phyloP scores from a whole-genome alignment of 64 coral and sea anemone genomes.

The Anthopleura sola region DNA sequence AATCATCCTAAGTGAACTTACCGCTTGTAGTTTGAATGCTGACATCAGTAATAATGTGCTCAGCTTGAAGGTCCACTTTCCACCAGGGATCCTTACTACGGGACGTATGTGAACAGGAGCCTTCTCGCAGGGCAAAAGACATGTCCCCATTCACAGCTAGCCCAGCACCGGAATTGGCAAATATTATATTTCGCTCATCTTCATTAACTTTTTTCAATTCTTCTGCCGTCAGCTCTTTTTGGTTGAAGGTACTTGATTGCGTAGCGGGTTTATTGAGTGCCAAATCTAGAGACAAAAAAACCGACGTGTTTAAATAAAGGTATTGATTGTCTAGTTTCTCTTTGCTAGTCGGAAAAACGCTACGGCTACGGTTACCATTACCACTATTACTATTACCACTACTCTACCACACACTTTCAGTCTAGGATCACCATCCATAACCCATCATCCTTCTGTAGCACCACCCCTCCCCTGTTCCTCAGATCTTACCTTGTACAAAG shows the following conservation, averaged over 20 bases:
- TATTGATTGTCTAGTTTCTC: not conserved
- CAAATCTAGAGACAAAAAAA: constrained; percentile 34
- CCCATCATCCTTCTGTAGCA: too few species aligned
- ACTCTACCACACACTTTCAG: too few species aligned
- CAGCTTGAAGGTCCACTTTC: constrained; percentile 65
- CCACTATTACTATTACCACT: too few species aligned
- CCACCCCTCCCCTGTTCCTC: too few species aligned
- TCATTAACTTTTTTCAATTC: not conserved
- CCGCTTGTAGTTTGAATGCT: constrained; percentile 63
- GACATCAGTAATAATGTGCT: constrained; percentile 83
- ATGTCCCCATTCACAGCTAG: constrained; percentile 81
- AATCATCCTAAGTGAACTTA: too few species aligned
- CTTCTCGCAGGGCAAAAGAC: constrained; percentile 40
- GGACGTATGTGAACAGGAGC: constrained; percentile 71
- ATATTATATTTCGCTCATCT: not conserved
- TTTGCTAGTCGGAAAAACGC: not conserved
- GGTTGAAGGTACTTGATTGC: constrained; percentile 52
- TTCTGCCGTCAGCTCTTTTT: not conserved
- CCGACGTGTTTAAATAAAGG: not conserved
- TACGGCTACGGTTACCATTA: not conserved
- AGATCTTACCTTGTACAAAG: too few species aligned
- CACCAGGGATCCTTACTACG: constrained; percentile 72
- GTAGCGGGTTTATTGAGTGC: constrained; percentile 62
- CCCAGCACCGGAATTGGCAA: constrained; percentile 32
- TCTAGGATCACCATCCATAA: too few species aligned